Base-by-base conservation (phyloP, 2,888 invertebrate genomes). In the Chaitophorus viminalis region DNA sequence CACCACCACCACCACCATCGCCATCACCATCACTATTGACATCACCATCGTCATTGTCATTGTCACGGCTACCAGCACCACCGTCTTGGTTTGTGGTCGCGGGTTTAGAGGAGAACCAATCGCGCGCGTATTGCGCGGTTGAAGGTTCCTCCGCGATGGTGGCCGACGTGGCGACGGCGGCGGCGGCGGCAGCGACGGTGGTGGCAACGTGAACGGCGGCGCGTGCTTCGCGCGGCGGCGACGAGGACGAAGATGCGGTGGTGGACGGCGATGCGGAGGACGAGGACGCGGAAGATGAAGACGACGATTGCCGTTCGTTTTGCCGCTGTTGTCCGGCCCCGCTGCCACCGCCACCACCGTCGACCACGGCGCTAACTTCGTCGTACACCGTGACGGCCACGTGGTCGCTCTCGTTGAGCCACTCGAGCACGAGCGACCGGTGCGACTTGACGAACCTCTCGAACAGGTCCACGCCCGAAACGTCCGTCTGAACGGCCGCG, bases 371-470 rank as follows among this genome's bases (percentile, higher is more conserved):
- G 11, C 21, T 9, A 1, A 46, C 79, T 1, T 87, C 87, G 60
- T 87, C 87, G 87, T 87, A 87, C 31, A 87, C 87, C 4, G 87
- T 87, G 6, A 87, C 87, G 74, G 87, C 60, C 78, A 87, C 87
- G 79, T 87, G 87, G 76, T 65, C 68, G 76, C 74, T 68, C 5
- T 87, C 87, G 74, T 81, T 74, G 6, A 89, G 79, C 89, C 89
- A 89, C 70, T 81, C 89, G 52, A 89, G 68, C 31, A 89, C 89
- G 31, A 85, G 81, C 14, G 46, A n/a, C 81, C 85, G 88, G 86
- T 89, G 54, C 33, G 78, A 25, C 36, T 87, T 89, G 72, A 89
- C 89, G 79, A 89, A 89, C 60, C 87, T 60, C 39, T 89, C 87
- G 74, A 89, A 89, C 79, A 87, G 52, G 87, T 87, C 86, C 75